Evolutionary conservation across 1,140 invertebrate genomes (phyloP).

Genomic region (Mesaphorura yosii): DNA sequence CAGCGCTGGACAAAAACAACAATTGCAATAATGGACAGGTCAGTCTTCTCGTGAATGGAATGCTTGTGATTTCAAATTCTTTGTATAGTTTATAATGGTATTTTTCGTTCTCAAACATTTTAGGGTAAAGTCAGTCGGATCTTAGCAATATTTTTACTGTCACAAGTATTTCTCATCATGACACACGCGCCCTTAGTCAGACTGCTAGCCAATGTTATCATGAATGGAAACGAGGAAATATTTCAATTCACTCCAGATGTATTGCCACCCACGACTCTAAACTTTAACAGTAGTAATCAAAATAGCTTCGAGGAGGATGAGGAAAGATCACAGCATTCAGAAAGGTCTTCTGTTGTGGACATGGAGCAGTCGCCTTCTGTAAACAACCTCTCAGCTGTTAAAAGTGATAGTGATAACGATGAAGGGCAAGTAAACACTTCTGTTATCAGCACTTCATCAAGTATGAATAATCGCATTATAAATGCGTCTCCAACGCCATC

Average conservation of each 20-base stretch:
- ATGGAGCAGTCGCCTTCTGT: not conserved
- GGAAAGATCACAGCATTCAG: not conserved
- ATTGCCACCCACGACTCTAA: slow-evolving; percentile 1
- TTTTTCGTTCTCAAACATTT: no score
- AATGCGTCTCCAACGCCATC: not conserved
- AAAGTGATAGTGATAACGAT: not conserved
- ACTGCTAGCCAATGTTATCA: slow-evolving; percentile 73
- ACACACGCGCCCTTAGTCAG: slow-evolving; percentile 77
- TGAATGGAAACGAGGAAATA: slow-evolving; percentile 47
- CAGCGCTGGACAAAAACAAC: slow-evolving; percentile 54
- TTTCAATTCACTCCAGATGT: slow-evolving; percentile 16
- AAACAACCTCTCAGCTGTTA: slow-evolving; percentile 3
- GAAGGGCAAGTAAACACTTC: not conserved
- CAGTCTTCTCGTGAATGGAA: no score
- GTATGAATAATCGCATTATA: no score
- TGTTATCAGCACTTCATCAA: no score
- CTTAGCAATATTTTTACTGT: slow-evolving; percentile 79
- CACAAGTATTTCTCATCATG: slow-evolving; percentile 92
- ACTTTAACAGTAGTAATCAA: not conserved
- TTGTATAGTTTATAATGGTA: no score
- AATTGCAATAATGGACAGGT: no score
- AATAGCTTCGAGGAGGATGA: not conserved
- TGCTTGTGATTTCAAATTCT: no score
- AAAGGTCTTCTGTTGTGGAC: slow-evolving; percentile 3
- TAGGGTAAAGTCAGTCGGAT: slow-evolving; percentile 67